Conservation (phyloP, 2,888 invertebrate species). For the Stictocephala bisonia region DNA sequence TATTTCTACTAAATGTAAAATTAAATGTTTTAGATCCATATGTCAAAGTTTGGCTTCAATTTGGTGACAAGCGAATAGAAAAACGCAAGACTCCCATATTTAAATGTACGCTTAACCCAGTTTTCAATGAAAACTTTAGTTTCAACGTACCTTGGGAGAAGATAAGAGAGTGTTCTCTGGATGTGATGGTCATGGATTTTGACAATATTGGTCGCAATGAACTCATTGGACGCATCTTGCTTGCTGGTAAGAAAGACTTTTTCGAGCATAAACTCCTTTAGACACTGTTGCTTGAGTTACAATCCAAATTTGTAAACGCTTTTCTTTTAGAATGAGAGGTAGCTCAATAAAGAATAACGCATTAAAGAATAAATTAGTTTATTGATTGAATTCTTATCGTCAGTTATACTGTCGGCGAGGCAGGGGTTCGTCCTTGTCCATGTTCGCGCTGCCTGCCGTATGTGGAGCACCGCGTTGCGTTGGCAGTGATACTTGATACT, state of each 20-base stretch:
- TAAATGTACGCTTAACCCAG: constrained; percentile 93
- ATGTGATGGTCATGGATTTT: constrained; percentile 97
- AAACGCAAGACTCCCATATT: constrained; percentile 96
- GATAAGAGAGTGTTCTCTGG: constrained; percentile 92
- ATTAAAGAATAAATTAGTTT: too few species aligned
- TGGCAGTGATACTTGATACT: too few species aligned
- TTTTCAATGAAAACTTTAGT: constrained; percentile 95
- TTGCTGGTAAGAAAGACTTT: constrained; percentile 77
- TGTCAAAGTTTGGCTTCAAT: constrained; percentile 97
- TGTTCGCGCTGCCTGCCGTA: too few species aligned
- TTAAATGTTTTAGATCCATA: constrained; percentile 86
- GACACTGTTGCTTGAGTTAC: not conserved
- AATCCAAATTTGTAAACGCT: too few species aligned
- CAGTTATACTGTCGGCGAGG: too few species aligned
- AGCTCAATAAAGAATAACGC: too few species aligned
- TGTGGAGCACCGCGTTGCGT: too few species aligned
- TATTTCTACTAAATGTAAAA: not conserved
- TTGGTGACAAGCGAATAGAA: constrained; percentile 94
- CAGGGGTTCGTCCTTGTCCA: too few species aligned
- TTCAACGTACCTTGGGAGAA: constrained; percentile 98
- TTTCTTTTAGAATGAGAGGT: too few species aligned
- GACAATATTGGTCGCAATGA: constrained; percentile 96
- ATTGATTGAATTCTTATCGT: too few species aligned
- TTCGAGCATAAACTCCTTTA: too few species aligned
- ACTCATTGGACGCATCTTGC: constrained; percentile 89